Base-by-base conservation (phyloP, 2,797 vertebrate species). In the Melanotaenia parkinsoni region DNA sequence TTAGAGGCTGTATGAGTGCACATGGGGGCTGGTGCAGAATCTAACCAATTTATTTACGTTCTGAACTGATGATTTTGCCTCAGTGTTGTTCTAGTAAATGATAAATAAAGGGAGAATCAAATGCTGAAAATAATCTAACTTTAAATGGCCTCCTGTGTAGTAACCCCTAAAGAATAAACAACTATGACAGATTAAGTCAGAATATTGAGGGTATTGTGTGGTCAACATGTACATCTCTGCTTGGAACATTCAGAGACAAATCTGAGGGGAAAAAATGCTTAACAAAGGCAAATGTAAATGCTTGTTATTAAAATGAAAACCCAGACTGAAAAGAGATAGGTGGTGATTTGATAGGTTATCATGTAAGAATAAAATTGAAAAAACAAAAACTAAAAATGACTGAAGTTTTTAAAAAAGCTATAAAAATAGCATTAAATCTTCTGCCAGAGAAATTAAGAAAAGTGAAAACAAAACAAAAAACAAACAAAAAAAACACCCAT, bases 21-120 rank as follows among this genome's bases (percentile, higher is more conserved):
- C 72, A 12, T 78, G 77, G 74, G 84, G 82, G 88, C 90, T 89
- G 89, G 86, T 92, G 87, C 84, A 90, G 88, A 91, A 91, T 89
- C 81, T 82, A 81, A 73, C 68, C 76, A 83, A 77, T 80, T 77
- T 20, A 51, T 56, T 58, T 26, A 56, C 50, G 70, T 72, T 86
- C 62, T 66, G 37, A 71, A 74, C 71, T 70, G 28, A 56, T 58
- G 68, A 22, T 71, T 82, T 81, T 58, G 63, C 24, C 59, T 64
- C 67, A 65, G 69, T 64, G 77, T 88, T 88, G 81, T 77, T 89
- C 82, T 75, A 67, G 78, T 79, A 77, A 77, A 76, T 80, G 38
- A 64, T 24, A 32, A 26, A 64, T 22, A 24, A 26, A 28, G 45
- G 67, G 20, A 16, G 50, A 51, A 53, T 24, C 12, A 13, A 45